Evolutionary conservation across 2,797 vertebrate genomes (phyloP).

Genomic region (Chelonia mydas): DNA sequence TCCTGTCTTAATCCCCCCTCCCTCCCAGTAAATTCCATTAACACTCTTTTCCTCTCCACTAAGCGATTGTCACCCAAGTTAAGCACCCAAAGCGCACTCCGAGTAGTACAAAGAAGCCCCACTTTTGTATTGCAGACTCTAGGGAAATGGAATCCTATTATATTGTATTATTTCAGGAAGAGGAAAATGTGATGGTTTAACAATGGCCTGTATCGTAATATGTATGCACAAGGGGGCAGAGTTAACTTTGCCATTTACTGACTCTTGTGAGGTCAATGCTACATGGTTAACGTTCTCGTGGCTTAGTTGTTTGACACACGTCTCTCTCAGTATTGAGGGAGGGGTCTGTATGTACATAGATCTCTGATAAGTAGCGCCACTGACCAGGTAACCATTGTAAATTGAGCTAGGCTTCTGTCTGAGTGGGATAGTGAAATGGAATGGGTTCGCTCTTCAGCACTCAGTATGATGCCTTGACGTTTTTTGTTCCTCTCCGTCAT

Average conservation of each 20-base stretch:
- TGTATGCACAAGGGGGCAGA: constrained; percentile 29
- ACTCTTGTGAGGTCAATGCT: fast-evolving
- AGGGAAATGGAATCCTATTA: fast-evolving
- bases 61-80: no score
- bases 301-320: fast-evolving
- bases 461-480: constrained; percentile 38
- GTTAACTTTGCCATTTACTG: neutral
- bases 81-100: fast-evolving
- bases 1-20: neutral
- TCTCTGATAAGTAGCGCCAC: constrained; percentile 8
- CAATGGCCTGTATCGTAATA: neutral
- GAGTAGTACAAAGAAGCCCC: fast-evolving
- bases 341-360: neutral
- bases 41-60: no score
- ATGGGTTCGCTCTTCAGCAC: neutral
- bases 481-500: constrained; percentile 54
- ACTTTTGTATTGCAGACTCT: neutral
- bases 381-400: fast-evolving
- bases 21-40: fast-evolving
- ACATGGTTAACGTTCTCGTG: fast-evolving
- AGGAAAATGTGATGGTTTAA: neutral
- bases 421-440: fast-evolving
- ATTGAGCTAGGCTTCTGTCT: neutral
- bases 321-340: fast-evolving
- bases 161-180: fast-evolving